Evolutionary conservation across 1,140 invertebrate species (phyloP).

Genomic region (Triops longicaudatus): DNA sequence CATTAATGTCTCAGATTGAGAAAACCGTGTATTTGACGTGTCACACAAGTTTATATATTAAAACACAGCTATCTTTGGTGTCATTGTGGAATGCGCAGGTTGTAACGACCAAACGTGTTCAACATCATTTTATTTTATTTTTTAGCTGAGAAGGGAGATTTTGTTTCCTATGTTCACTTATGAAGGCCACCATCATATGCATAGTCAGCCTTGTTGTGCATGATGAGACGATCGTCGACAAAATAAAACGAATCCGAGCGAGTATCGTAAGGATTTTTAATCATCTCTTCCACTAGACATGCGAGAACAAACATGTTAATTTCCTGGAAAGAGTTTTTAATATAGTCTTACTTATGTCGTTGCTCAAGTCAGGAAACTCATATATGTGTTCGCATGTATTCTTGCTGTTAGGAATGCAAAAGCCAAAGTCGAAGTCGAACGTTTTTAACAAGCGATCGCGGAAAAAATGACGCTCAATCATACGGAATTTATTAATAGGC

Average conservation of each 20-base stretch:
- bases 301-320: constrained; percentile 27
- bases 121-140: background rate
- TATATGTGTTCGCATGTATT: constrained; percentile 99
- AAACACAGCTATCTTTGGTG: constrained; percentile 2
- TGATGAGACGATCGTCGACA: constrained; percentile 90
- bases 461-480: constrained; percentile 98
- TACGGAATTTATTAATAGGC: constrained; percentile 89
- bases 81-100: constrained; percentile 4
- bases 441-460: constrained; percentile 87
- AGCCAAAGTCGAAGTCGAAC: constrained; percentile 99
- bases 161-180: background rate
- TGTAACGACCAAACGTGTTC: background rate
- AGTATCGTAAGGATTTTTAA: constrained; percentile 89
- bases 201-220: constrained; percentile 99
- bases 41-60: constrained; percentile 13
- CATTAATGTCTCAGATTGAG: background rate
- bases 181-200: constrained; percentile 67
- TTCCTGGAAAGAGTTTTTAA: background rate
- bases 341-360: constrained; percentile 66
- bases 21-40: constrained; percentile 1
- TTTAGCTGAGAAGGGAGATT: background rate
- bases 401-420: constrained; percentile 93
- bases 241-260: constrained; percentile 98
- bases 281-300: constrained; percentile 89
- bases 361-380: constrained; percentile 83